These are phyloP conservation scores for Psococerastis gibbosa DNA, from an alignment of 2,888 invertebrate species.

Conservation along the genomic window DNA sequence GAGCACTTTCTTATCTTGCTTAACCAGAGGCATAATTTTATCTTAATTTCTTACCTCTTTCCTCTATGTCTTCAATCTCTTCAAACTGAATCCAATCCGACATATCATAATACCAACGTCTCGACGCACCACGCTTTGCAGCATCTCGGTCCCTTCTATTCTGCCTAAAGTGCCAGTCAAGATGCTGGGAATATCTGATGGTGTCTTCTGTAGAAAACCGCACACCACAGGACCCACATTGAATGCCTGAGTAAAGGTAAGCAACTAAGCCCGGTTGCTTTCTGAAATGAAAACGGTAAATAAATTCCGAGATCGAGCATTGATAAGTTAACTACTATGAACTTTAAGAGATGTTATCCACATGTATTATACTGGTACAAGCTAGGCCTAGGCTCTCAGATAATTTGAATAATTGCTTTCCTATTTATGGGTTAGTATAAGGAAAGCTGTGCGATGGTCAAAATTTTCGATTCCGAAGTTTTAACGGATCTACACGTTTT, in stretches of 20 bases:
- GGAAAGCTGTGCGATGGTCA: too few species aligned
- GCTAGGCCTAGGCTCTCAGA: too few species aligned
- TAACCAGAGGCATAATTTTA: constrained; percentile 9
- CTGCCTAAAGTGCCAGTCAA: constrained; percentile 97
- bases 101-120: constrained; percentile 80
- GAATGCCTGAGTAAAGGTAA: constrained; percentile 71
- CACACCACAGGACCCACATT: constrained; percentile 91
- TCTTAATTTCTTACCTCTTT: constrained; percentile 39
- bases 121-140: constrained; percentile 58
- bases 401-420: too few species aligned
- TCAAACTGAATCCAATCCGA: constrained; percentile 89
- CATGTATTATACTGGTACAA: too few species aligned
- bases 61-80: constrained; percentile 80
- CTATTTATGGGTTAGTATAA: too few species aligned
- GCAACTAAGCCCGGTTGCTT: constrained; percentile 50
- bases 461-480: too few species aligned
- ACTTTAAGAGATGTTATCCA: background rate
- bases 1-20: constrained; percentile 7
- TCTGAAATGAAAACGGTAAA: constrained; percentile 28
- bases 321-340: too few species aligned
- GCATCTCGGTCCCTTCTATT: constrained; percentile 78
- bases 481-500: too few species aligned
- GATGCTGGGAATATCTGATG: constrained; percentile 79
- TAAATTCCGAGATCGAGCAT: too few species aligned
- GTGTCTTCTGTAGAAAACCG: constrained; percentile 81